These are phyloP conservation scores for Caligus rogercresseyi DNA, from an alignment of 1,140 invertebrate species.

Conservation along the genomic window DNA sequence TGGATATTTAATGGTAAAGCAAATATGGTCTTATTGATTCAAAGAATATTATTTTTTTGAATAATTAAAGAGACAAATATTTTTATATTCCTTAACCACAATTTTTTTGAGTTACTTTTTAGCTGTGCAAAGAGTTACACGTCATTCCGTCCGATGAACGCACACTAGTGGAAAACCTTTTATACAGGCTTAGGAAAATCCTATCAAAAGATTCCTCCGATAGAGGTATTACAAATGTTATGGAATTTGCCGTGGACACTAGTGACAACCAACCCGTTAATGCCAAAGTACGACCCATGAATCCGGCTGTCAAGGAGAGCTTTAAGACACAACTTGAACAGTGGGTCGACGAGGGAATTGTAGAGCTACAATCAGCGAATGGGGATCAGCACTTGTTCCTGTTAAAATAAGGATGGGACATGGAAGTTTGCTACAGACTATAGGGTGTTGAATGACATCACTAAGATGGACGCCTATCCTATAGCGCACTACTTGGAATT, in stretches of 20 bases:
- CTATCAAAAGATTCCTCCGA: background rate
- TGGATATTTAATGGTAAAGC: too few species aligned
- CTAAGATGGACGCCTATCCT: background rate
- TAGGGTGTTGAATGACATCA: background rate
- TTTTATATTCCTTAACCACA: too few species aligned
- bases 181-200: background rate
- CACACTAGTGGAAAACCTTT: background rate
- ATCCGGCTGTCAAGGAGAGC: background rate
- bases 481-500: background rate
- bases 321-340: background rate
- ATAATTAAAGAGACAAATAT: too few species aligned
- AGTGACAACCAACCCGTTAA: background rate
- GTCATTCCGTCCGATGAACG: too few species aligned
- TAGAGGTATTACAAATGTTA: background rate
- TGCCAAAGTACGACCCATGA: background rate
- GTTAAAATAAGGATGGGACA: background rate
- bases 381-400: background rate
- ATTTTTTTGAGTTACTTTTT: too few species aligned
- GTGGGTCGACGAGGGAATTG: background rate
- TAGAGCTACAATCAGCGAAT: background rate
- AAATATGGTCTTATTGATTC: too few species aligned
- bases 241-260: background rate
- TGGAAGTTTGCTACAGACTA: background rate
- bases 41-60: too few species aligned
- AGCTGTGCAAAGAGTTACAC: too few species aligned